Base-by-base conservation (phyloP, 2,113 vertebrate genomes). In the Dromaius novaehollandiae region DNA sequence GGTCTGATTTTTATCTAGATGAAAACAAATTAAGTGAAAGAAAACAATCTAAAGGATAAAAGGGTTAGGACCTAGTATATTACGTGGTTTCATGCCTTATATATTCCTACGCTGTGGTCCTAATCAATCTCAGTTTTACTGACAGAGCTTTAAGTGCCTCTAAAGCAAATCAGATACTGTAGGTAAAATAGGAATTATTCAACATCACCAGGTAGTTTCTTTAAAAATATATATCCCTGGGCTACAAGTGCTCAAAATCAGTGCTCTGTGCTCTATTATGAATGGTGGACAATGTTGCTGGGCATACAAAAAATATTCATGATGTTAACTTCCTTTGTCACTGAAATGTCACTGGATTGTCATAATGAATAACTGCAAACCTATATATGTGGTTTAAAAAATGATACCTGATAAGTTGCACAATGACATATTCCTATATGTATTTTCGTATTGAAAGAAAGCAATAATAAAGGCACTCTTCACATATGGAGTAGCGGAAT, bases 161-260 rank as follows among this genome's bases (percentile, higher is more conserved):
- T 91, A 93, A 93, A 95, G 55, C 55, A 97, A 97, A 95, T 96
- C 88, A 95, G 73, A 97, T 95, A 91, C 64, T 73, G 55, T 86
- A 81, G 50, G 64, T 94, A 88, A 79, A 86, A 90, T 78, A 64
- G 71, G 92, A 91, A 95, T 95, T 94, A 93, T 94, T 95, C 64
- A 94, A 66, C 19, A 55, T 71, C 78, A 86, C 58, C 55, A 74
- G 92, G 36, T 55, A 70, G 9, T 86, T 95, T 97, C 60, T 95
- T 93, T 95, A 94, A 91, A 94, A 96, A 93, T 94, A 94, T 48
- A 25, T 94, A 94, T 91, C 91, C 79, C 55, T 83, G 56, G 79
- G 79, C 87, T 86, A 85, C 68, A 65, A 88, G 78, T 60, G 30
- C 68, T 93, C 61, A 53, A 91, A 95, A 93, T 94, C 93, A 95